These are phyloP conservation scores for Copidosoma aretas DNA, from an alignment of 2,888 invertebrate species.

Conservation along the genomic window DNA sequence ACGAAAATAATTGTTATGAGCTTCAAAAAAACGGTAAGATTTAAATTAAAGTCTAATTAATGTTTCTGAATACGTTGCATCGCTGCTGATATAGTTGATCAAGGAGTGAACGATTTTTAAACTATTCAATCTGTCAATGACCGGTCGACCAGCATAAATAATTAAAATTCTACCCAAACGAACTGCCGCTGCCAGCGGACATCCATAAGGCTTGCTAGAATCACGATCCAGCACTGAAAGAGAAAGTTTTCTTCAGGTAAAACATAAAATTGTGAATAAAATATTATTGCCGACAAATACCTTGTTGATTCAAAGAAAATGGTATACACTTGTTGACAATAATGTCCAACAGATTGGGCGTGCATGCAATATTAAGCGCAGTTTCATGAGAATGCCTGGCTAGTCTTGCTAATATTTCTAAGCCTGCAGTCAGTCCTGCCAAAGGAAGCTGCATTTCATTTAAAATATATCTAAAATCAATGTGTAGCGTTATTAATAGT, in stretches of 20 bases:
- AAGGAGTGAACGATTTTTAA: constrained; percentile 66
- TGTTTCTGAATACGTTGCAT: constrained; percentile 52
- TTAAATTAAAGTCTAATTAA: background rate
- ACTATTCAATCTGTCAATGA: constrained; percentile 49
- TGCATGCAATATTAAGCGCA: constrained; percentile 70
- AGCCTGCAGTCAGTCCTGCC: constrained; percentile 74
- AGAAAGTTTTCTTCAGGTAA: constrained; percentile 14
- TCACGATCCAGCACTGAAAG: constrained; percentile 53
- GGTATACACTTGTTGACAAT: constrained; percentile 71
- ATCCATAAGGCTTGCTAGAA: constrained; percentile 67
- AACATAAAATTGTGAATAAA: constrained; percentile 14
- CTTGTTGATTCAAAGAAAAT: constrained; percentile 29
- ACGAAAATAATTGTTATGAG: background rate
- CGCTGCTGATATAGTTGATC: constrained; percentile 66
- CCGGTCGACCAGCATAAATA: constrained; percentile 55
- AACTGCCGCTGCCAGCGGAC: constrained; percentile 74
- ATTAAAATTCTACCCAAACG: constrained; percentile 77
- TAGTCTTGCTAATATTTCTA: constrained; percentile 82
- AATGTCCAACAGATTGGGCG: constrained; percentile 70
- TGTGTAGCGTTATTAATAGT: background rate
- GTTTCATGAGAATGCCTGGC: constrained; percentile 77
- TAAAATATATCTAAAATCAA: constrained; percentile 73
- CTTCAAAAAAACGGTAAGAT: background rate
- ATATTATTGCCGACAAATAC: background rate
- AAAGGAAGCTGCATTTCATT: constrained; percentile 74